A percentile compares a stretch with the other conserved stretches of the same genome.
phyloP scores from a whole-genome alignment of 2,888 invertebrate species.

The Lasioglossum villosulum region DNA sequence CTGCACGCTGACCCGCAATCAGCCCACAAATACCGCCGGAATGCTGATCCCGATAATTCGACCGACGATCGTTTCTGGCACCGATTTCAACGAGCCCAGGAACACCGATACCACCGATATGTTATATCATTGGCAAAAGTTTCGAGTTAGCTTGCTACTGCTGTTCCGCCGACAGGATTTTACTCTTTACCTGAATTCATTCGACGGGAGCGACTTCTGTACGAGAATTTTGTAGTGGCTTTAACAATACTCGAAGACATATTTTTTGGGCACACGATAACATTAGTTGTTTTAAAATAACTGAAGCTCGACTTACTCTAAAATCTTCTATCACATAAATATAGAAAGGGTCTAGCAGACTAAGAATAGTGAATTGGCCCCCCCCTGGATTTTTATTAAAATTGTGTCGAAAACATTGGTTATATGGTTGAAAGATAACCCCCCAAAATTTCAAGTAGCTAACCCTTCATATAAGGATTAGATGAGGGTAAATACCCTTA shows the following conservation, averaged over 20 bases:
- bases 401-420: no score
- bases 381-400: no score
- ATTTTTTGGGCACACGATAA: no score
- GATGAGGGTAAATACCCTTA: no score
- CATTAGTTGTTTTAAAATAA: no score
- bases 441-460: no score
- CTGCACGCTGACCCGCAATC: constrained; percentile 55
- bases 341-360: no score
- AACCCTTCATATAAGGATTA: no score
- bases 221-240: constrained; percentile 5
- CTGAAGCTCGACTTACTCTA: no score
- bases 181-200: constrained; percentile 14
- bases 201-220: constrained; percentile 28
- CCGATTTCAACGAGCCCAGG: constrained; percentile 43
- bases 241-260: not conserved
- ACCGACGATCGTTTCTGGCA: constrained; percentile 70
- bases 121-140: constrained; percentile 50
- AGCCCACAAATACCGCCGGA: constrained; percentile 66
- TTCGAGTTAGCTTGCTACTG: constrained; percentile 13
- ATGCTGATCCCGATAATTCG: constrained; percentile 72
- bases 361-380: no score
- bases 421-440: no score
- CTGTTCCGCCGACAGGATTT: not conserved
- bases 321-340: no score
- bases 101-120: constrained; percentile 51